Percentiles rank a stretch among this genome's conserved stretches.
Conservation (phyloP, 2,888 invertebrate species). For the Alcis repandata region DNA sequence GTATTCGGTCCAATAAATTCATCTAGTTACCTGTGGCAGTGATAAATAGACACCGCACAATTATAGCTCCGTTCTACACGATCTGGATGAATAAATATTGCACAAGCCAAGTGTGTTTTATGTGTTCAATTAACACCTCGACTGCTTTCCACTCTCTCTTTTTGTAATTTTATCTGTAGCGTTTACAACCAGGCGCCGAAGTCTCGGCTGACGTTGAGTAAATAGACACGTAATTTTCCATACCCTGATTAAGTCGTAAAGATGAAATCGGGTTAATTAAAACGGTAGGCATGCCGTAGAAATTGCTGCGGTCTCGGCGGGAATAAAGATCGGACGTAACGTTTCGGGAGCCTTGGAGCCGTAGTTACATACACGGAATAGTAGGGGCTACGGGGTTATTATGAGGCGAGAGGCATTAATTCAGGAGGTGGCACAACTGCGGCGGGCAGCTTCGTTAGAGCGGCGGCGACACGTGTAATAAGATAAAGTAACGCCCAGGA, state of each 20-base stretch:
- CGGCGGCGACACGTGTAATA: conserved; percentile 78
- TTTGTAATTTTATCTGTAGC: conserved; percentile 45
- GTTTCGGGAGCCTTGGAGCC: conserved; percentile 42
- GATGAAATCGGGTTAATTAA: conserved; percentile 62
- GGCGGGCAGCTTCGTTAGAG: conserved; percentile 72
- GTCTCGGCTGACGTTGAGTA: conserved; percentile 41
- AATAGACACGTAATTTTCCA: conserved; percentile 50
- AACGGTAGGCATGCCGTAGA: conserved; percentile 52
- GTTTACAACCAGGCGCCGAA: conserved; percentile 36
- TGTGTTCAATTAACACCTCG: conserved; percentile 58
- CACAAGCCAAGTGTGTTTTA: conserved; percentile 56
- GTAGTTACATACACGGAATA: conserved; percentile 51
- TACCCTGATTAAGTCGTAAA: conserved; percentile 55
- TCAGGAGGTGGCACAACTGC: conserved; percentile 72
- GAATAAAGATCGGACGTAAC: conserved; percentile 60
- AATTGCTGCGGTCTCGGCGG: conserved; percentile 57
- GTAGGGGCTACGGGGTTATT: conserved; percentile 57
- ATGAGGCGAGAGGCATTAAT: conserved; percentile 69
- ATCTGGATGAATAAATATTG: conserved; percentile 57
- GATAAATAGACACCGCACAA: conserved; percentile 64
- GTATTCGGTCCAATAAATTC: conserved; percentile 61
- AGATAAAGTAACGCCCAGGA: conserved; percentile 74
- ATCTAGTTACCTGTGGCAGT: conserved; percentile 67
- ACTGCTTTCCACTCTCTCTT: conserved; percentile 45
- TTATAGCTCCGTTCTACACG: conserved; percentile 52